A percentile compares a stretch with the other conserved stretches of the same genome.
phyloP scores from a whole-genome alignment of 2,797 vertebrate species.

The Pantherophis alleghaniensis region DNA sequence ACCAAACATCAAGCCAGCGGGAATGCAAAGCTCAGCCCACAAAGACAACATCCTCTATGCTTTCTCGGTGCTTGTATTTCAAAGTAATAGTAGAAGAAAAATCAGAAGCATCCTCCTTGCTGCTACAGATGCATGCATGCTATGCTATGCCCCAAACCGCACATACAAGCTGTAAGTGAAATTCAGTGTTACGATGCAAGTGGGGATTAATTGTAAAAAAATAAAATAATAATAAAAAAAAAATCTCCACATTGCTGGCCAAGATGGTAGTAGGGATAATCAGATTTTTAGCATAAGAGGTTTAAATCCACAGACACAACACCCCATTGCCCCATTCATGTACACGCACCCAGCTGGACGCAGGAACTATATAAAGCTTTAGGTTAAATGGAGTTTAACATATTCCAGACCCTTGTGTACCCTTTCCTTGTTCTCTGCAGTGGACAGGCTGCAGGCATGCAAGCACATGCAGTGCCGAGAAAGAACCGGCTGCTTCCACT shows the following conservation, averaged over 20 bases:
- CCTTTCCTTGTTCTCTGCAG: background rate
- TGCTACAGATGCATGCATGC: background rate
- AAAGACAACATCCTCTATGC: background rate
- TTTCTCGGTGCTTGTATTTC: background rate
- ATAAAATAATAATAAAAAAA: too few relatives aligned
- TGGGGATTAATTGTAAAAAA: background rate
- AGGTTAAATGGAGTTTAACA: background rate
- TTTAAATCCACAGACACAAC: background rate
- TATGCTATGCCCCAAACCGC: background rate
- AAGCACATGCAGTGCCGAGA: background rate
- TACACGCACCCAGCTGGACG: background rate
- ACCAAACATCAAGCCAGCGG: background rate
- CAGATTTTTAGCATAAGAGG: background rate
- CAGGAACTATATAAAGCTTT: background rate
- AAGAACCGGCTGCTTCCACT: background rate
- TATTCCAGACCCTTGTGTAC: background rate
- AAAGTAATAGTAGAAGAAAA: background rate
- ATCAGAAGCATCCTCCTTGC: background rate
- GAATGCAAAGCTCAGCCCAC: background rate
- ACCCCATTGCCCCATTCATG: background rate
- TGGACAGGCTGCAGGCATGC: background rate
- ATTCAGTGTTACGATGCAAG: background rate
- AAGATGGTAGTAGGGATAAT: background rate
- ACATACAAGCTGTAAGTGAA: background rate
- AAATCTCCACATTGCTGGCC: background rate